Evolutionary conservation across 2,797 vertebrate species (phyloP).

Genomic region (Takifugu rubripes): DNA sequence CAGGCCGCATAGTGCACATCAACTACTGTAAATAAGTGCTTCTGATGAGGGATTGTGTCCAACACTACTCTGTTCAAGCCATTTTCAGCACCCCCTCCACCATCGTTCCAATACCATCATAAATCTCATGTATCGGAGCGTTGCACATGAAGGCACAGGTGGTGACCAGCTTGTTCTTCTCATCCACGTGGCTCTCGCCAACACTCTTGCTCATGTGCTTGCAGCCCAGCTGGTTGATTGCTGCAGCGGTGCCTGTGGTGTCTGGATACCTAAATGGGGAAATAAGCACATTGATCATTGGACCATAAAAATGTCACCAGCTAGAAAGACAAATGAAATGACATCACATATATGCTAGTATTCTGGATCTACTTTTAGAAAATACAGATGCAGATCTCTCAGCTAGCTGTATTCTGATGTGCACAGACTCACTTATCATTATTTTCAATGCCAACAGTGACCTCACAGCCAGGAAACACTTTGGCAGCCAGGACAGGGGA

Average conservation of each 20-base stretch:
- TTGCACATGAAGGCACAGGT: slow-evolving; percentile 80
- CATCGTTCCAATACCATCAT: slow-evolving; percentile 79
- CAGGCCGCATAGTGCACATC: background rate
- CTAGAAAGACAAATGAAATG: no score
- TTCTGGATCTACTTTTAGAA: no score
- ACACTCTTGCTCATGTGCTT: slow-evolving; percentile 78
- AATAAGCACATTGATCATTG: no score
- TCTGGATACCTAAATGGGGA: slow-evolving; percentile 72
- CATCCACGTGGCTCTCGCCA: slow-evolving; percentile 76
- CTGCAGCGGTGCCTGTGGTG: slow-evolving; percentile 70
- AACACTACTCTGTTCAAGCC: slow-evolving; percentile 64
- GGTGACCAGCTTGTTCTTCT: slow-evolving; percentile 78
- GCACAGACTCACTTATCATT: slow-evolving; percentile 70
- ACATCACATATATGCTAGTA: no score
- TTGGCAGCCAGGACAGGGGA: slow-evolving; percentile 81
- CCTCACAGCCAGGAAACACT: slow-evolving; percentile 80
- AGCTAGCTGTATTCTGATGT: background rate
- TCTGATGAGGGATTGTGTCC: slow-evolving; percentile 6
- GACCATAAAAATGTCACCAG: no score
- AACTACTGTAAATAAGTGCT: slow-evolving; percentile 13
- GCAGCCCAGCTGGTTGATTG: slow-evolving; percentile 76
- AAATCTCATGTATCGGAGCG: slow-evolving; percentile 77
- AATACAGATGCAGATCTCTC: no score
- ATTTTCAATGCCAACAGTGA: slow-evolving; percentile 75
- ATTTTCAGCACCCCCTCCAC: slow-evolving; percentile 81